A percentile compares a stretch with the other conserved stretches of the same genome.
Evolutionary conservation across 1,140 invertebrate species (phyloP).

Genomic region (Elysia chlorotica): DNA sequence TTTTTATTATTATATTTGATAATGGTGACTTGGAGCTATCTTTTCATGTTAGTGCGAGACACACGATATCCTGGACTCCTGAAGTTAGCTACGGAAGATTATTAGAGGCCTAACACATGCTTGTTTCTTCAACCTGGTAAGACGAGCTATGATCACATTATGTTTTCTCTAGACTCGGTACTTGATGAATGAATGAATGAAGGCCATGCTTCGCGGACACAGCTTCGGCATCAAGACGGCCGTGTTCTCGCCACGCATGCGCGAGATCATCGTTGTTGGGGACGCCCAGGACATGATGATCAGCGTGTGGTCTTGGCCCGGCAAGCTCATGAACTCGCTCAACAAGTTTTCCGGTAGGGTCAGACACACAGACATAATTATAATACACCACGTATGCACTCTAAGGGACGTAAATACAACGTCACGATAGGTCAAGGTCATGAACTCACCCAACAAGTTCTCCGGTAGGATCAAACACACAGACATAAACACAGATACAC

Average conservation of each 20-base stretch:
- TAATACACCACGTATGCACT: not conserved
- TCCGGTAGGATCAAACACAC: not conserved
- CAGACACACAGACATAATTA: not conserved
- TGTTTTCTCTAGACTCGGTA: too few relatives aligned
- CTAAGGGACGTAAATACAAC: too few relatives aligned
- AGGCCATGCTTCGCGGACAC: slow-evolving; percentile 8
- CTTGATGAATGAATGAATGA: too few relatives aligned
- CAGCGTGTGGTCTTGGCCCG: slow-evolving; percentile 16
- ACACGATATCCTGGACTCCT: too few relatives aligned
- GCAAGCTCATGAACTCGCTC: slow-evolving; percentile 10
- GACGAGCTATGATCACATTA: too few relatives aligned
- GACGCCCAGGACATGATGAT: slow-evolving; percentile 19
- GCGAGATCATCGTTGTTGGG: slow-evolving; percentile 14
- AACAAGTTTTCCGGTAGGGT: slow-evolving; percentile 14
- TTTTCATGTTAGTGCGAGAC: too few relatives aligned
- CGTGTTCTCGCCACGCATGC: slow-evolving; percentile 15
- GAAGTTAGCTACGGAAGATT: too few relatives aligned
- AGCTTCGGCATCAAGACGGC: slow-evolving; percentile 1
- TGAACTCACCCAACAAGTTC: not conserved
- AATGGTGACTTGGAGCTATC: too few relatives aligned
- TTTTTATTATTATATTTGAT: too few relatives aligned
- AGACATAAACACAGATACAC: not conserved
- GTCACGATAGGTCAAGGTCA: not conserved
- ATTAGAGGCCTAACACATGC: too few relatives aligned
- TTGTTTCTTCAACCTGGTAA: too few relatives aligned